A percentile compares a stretch with the other conserved stretches of the same genome.
Evolutionary conservation across 2,113 vertebrate species (phyloP).

Genomic region (Eolophus roseicapilla): DNA sequence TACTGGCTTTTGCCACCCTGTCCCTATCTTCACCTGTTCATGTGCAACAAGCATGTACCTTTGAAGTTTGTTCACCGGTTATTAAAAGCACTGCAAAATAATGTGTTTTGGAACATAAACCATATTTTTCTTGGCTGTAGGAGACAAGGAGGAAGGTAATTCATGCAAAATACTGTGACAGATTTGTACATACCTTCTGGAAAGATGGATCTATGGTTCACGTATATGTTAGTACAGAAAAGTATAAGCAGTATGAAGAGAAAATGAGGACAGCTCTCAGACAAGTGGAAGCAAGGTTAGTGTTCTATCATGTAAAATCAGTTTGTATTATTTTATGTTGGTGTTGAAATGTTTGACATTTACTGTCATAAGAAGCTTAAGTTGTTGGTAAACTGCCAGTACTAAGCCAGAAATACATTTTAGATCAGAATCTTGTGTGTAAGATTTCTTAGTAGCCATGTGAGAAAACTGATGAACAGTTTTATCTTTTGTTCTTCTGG

Average conservation of each 20-base stretch:
- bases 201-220: slow-evolving; percentile 81
- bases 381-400: background rate
- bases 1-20: background rate
- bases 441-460: background rate
- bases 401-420: background rate
- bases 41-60: background rate
- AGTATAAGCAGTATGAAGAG: slow-evolving; percentile 68
- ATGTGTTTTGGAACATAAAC: background rate
- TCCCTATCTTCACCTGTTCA: background rate
- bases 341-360: background rate
- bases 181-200: slow-evolving; percentile 77
- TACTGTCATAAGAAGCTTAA: background rate
- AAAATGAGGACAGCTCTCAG: slow-evolving; percentile 69
- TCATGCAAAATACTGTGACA: slow-evolving; percentile 81
- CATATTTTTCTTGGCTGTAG: slow-evolving; percentile 43
- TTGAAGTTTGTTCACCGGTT: background rate
- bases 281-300: slow-evolving; percentile 74
- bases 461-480: background rate
- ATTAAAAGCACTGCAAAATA: background rate
- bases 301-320: background rate
- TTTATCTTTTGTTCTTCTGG: background rate
- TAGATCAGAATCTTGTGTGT: background rate
- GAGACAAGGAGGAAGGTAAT: slow-evolving; percentile 74
- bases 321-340: background rate
- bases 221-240: slow-evolving; percentile 72